Conservation (phyloP, 1,140 invertebrate species). For the Tetramorium alpestre region DNA sequence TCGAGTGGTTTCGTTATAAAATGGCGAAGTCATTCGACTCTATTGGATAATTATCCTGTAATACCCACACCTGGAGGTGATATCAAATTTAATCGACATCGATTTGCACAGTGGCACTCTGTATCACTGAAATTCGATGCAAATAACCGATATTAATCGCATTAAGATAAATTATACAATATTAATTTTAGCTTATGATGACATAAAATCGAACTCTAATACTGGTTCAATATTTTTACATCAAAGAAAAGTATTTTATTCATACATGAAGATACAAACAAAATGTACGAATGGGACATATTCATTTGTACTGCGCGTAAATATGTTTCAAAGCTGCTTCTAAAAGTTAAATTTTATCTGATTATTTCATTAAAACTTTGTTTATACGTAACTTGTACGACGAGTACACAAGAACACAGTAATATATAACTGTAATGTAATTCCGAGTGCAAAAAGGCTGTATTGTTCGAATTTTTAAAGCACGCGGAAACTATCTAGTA, state of each 20-base stretch:
- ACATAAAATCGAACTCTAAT: conserved; percentile 11
- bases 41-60: conserved; percentile 58
- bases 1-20: conserved; percentile 11
- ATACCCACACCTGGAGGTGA: conserved; percentile 13
- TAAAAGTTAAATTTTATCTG: neutral
- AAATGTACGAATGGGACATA: neutral
- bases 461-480: neutral
- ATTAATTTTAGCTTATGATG: conserved; percentile 3
- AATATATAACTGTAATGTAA: conserved; percentile 17
- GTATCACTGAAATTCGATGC: neutral
- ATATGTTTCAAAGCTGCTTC: neutral
- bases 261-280: neutral
- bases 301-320: neutral
- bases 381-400: neutral
- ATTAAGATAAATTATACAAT: conserved; percentile 26
- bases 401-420: neutral
- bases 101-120: neutral
- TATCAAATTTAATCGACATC: conserved; percentile 67
- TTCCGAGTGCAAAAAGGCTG: neutral
- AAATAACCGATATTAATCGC: conserved; percentile 20
- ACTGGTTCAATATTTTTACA: neutral
- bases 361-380: neutral
- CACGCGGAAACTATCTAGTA: neutral
- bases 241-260: neutral
- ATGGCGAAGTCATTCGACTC: conserved; percentile 35